Evolutionary conservation across 2,797 vertebrate genomes (phyloP).

Genomic region (Galaxias olidus): DNA sequence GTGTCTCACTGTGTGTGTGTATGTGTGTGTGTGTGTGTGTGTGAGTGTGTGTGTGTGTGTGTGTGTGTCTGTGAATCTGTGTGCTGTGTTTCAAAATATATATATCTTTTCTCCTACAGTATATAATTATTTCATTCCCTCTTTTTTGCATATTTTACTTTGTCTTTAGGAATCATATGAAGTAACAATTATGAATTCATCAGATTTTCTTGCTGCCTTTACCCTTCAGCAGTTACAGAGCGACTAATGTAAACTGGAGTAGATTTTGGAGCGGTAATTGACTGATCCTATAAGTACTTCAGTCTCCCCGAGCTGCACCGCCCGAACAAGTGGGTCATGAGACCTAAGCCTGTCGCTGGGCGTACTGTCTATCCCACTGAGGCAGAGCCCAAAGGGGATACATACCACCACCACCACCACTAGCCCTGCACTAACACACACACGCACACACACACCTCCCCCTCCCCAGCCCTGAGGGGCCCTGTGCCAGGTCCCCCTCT

Average conservation of each 20-base stretch:
- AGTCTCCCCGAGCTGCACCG: slow-evolving; percentile 23
- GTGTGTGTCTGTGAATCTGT: background rate
- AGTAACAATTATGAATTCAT: too few relatives aligned
- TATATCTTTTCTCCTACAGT: too few relatives aligned
- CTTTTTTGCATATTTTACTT: too few relatives aligned
- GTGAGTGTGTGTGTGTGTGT: background rate
- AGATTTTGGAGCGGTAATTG: background rate
- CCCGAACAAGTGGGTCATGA: slow-evolving; percentile 61
- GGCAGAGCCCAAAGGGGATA: slow-evolving; percentile 42
- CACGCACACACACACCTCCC: slow-evolving; percentile 21
- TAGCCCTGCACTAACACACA: too few relatives aligned
- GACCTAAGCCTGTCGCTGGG: slow-evolving; percentile 51
- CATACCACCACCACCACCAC: slow-evolving; percentile 3
- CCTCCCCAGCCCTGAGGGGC: slow-evolving; percentile 20
- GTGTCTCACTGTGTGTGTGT: background rate
- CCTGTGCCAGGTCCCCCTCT: slow-evolving; percentile 20
- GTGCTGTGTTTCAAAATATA: too few relatives aligned
- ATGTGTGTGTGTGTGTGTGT: background rate
- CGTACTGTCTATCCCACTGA: slow-evolving; percentile 51
- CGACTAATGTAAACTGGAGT: too few relatives aligned
- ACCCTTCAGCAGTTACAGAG: too few relatives aligned
- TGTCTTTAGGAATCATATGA: too few relatives aligned
- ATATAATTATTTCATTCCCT: too few relatives aligned
- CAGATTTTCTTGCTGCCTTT: too few relatives aligned
- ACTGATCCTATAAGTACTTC: background rate